Percentiles rank a stretch among this genome's conserved stretches.
phyloP scores from a whole-genome alignment of 2,113 vertebrate species.

The Clinocottus analis region DNA sequence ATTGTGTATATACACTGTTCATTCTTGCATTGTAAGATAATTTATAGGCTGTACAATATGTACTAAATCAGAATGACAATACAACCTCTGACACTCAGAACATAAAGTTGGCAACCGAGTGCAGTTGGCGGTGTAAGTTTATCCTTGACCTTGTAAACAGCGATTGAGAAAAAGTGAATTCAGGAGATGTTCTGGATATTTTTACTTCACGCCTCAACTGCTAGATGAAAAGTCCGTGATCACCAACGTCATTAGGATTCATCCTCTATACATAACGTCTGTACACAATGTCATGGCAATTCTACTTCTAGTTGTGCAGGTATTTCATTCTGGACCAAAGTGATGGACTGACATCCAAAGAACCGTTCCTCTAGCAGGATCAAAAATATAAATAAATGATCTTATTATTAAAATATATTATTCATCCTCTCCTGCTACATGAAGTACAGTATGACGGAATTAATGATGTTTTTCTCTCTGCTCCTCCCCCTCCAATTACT shows the following conservation, averaged over 20 bases:
- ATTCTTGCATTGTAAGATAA: background rate
- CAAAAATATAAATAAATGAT: background rate
- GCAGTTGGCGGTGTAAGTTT: background rate
- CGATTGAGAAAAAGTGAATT: background rate
- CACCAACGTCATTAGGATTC: background rate
- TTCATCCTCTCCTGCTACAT: background rate
- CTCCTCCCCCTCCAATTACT: conserved; percentile 27
- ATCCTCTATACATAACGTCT: background rate
- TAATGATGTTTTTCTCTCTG: background rate
- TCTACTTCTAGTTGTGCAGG: background rate
- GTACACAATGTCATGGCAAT: background rate
- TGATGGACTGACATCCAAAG: background rate
- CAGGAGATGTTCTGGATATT: too few relatives aligned
- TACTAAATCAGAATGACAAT: background rate
- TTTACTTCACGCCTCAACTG: background rate
- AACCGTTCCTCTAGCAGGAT: background rate
- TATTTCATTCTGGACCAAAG: background rate
- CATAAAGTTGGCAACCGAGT: background rate
- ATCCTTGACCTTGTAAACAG: background rate
- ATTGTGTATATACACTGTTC: too few relatives aligned
- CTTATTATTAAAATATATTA: background rate
- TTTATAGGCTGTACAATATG: background rate
- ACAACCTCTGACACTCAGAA: background rate
- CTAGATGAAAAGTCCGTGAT: background rate
- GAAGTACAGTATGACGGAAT: background rate